Conservation (phyloP, 1,140 invertebrate species). For the Heliconius hermathena region DNA sequence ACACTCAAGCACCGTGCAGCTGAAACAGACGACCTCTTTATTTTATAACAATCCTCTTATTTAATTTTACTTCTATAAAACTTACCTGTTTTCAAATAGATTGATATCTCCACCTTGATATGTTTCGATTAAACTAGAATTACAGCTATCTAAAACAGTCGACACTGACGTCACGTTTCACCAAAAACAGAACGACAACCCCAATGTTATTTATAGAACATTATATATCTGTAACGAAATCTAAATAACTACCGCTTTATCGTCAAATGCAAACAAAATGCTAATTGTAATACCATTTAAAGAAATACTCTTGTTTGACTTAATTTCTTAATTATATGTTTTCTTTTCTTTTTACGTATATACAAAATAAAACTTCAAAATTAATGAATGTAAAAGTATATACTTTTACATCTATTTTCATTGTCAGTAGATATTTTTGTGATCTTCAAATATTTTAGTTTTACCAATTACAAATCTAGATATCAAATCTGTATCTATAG, state of each 20-base stretch:
- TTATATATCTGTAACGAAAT: not conserved
- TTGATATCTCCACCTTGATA: not conserved
- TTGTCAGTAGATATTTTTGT: too few relatives aligned
- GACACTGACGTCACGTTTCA: not conserved
- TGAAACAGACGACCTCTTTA: too few relatives aligned
- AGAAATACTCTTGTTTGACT: not conserved
- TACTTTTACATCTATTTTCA: too few relatives aligned
- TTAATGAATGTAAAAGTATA: too few relatives aligned
- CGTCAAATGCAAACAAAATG: not conserved
- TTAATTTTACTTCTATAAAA: not conserved
- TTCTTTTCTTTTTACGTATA: not conserved
- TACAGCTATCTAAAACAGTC: not conserved
- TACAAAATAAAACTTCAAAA: not conserved
- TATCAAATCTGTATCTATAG: too few relatives aligned
- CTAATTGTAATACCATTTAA: not conserved
- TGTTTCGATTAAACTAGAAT: not conserved
- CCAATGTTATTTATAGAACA: not conserved
- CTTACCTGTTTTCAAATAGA: not conserved
- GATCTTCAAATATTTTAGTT: too few relatives aligned
- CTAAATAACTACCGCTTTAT: not conserved
- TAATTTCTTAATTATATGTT: not conserved
- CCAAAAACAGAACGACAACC: not conserved
- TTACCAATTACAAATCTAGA: too few relatives aligned
- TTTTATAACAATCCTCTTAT: too few relatives aligned
- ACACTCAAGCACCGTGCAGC: too few relatives aligned